Conservation (phyloP, 1,140 invertebrate genomes). For the Colletes gigas region DNA sequence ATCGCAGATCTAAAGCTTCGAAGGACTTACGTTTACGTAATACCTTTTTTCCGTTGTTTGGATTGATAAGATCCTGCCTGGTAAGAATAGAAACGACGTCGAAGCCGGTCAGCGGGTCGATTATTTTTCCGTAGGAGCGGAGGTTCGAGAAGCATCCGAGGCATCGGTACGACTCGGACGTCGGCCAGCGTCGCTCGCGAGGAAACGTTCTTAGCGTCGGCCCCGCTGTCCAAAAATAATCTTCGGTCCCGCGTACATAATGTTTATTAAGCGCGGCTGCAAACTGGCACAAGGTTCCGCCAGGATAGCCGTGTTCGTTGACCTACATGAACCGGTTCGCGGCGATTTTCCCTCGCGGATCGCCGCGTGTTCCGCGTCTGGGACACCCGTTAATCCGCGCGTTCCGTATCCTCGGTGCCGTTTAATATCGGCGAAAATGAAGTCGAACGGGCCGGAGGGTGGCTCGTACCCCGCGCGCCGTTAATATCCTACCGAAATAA, state of each 20-base stretch:
- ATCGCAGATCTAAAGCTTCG: too few relatives aligned
- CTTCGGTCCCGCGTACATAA: conserved; percentile 6
- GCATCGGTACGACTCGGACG: background rate
- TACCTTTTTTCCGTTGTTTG: too few relatives aligned
- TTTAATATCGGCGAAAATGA: conserved; percentile 7
- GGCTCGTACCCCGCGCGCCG: background rate
- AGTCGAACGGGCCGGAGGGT: background rate
- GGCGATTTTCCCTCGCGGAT: background rate
- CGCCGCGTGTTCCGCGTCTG: background rate
- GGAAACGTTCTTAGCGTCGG: background rate
- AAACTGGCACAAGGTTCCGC: conserved; percentile 44
- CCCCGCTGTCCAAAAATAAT: conserved; percentile 20
- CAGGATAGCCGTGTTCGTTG: conserved; percentile 34
- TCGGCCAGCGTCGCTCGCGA: background rate
- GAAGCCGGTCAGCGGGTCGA: too few relatives aligned
- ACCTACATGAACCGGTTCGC: conserved; percentile 16
- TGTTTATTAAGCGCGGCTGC: conserved; percentile 35
- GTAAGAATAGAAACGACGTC: too few relatives aligned
- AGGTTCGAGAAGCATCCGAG: background rate
- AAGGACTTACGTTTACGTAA: too few relatives aligned
- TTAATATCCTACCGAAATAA: conserved; percentile 33
- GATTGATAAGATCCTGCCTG: too few relatives aligned
- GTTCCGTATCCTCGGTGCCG: background rate
- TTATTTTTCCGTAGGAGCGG: background rate
- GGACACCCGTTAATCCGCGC: background rate